Evolutionary conservation across 2,888 invertebrate genomes (phyloP), one percentile per base, ranked within the genome.

Genomic region (Caradrina kadenii): DNA sequence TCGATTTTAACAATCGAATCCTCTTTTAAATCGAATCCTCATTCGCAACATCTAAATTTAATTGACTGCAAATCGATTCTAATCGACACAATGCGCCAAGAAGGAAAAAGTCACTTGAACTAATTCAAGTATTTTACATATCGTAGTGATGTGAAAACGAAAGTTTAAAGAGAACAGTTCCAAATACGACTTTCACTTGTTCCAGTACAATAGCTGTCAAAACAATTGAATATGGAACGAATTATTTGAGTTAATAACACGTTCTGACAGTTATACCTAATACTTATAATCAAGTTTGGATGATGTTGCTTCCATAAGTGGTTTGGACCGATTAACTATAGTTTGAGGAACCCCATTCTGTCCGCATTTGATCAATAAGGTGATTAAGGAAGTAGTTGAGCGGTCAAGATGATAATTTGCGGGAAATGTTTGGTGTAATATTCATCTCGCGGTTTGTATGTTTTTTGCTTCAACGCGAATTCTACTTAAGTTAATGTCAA

Each of bases 71-170:
- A 82, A 66, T 76, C 52, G 53, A 72, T 55, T 75, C 58, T 74
- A 76, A 79, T 60, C 55, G 56, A 48, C 61, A 69, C 66, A 76
- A 66, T 62, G 26, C 50, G 54, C 45, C 63, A 72, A 81, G 59
- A 69, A 65, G 82, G 73, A 83, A 83, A 81, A 84, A 79, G 84
- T 60, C 64, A 76, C 82, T 79, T 22, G 68, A 74, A 69, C 65
- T 56, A 65, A 84, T 79, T 79, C 68, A 65, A 68, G 67, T 81
- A 72, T 73, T 81, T 66, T 58, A 73, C 76, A 82, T 79, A 63
- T 74, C 39, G 59, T 69, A 76, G 81, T 69, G 72, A 55, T 66
- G 72, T 63, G 79, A 83, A 84, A 83, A 70, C 59, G 85, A 83
- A 83, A 84, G 83, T 74, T 35, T 45, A 48, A 60, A 80, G 78